Base-by-base conservation (phyloP, 2,888 invertebrate genomes). In the Cheilosia soror region DNA sequence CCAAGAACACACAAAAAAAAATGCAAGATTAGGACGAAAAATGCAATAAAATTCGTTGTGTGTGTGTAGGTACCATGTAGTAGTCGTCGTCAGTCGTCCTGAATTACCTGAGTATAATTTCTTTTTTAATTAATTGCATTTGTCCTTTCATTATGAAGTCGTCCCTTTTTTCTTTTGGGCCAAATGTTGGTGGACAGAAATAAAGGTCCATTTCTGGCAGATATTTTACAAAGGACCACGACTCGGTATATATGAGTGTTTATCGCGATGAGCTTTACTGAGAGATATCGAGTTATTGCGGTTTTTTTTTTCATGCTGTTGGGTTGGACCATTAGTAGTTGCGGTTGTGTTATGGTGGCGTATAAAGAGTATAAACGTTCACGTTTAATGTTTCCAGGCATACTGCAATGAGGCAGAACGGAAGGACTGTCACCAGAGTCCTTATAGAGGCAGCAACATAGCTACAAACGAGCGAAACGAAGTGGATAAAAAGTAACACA, bases 121-220 rank as follows among this genome's bases (percentile, higher is more conserved):
- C 85, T 76, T 85, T 85, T 81, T 85, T 85, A 85, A 85, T 85
- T 85, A 85, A 85, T 85, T 85, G 85, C 85, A 85, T 85, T 85
- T 85, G 80, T 85, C 85, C 81, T 85, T 85, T 85, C 81, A 77
- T 81, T 85, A 85, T 85, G 85, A 80, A 80, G 66, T 80, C 65
- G 72, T 85, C 72, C 69, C 66, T 75, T 65, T 29, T 55, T 84
- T 65, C 57, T 76, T 63, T 69, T 37, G 25, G 20, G 20, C 20
- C 47, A n/a, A 6, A 20, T 31, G 47, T 3, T 40, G 57, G 57
- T 57, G 75, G 75, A 84, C 55, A 76, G 84, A 76, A 80, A 76
- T 80, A 71, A 71, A 84, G 55, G 71, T 62, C 53, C 53, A 69
- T 84, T 37, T 78, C 65, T 65, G 73, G 69, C 33, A 63, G 73